Evolutionary conservation across 35 echinoderm and acorn worm species (phyloP).

Genomic region (Amphiura filiformis): DNA sequence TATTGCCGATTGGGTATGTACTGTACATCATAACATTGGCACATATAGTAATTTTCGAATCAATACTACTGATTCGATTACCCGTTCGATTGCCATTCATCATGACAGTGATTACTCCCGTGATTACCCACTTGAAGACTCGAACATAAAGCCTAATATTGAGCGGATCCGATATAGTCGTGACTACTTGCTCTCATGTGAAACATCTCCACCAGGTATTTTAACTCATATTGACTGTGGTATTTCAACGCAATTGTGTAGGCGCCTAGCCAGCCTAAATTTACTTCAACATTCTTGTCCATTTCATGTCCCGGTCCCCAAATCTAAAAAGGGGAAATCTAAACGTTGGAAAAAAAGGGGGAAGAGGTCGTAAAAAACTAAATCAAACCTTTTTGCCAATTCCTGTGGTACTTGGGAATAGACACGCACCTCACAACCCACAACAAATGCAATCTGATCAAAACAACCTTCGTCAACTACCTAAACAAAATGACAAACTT

Average conservation of each 20-base stretch:
- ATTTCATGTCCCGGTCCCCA: neutral
- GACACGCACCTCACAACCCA: too few species aligned
- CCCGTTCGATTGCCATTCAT: neutral
- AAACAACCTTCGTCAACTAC: neutral
- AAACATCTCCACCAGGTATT: neutral
- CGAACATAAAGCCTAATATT: neutral
- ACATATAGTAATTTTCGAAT: too few species aligned
- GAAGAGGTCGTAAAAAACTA: neutral
- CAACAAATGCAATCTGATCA: neutral
- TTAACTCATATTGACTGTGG: neutral
- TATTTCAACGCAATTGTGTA: neutral
- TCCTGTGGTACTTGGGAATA: too few species aligned
- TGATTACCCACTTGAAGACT: neutral
- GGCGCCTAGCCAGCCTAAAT: neutral
- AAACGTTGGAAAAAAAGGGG: neutral
- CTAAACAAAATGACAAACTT: neutral
- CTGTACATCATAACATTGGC: too few species aligned
- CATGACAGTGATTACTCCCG: neutral
- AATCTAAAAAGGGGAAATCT: neutral
- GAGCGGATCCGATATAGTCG: neutral
- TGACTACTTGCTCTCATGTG: neutral
- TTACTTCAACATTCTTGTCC: neutral
- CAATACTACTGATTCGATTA: neutral
- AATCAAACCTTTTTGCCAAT: neutral
- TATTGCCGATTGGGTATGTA: neutral